A percentile compares a stretch with the other conserved stretches of the same genome.
Evolutionary conservation across 2,797 vertebrate genomes (phyloP).

Genomic region (Phataginus tricuspis): DNA sequence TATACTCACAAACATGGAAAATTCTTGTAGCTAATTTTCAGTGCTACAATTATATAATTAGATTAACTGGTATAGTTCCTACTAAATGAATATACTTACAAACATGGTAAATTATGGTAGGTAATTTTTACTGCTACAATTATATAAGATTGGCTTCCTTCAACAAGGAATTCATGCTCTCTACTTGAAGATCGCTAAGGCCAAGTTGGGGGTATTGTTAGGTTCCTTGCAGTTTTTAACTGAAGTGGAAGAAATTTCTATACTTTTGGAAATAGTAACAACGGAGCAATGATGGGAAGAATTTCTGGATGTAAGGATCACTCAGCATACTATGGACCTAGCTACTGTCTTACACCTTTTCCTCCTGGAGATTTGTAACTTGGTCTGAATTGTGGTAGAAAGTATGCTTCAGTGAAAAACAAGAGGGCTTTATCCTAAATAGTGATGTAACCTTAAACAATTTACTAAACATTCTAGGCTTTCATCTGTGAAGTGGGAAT

Average conservation of each 20-base stretch:
- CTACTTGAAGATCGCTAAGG: not conserved
- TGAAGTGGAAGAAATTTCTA: not conserved
- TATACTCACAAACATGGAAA: conserved; percentile 31
- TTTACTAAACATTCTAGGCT: conserved; percentile 12
- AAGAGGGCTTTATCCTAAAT: not conserved
- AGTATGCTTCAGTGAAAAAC: not conserved
- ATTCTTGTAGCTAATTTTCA: conserved; percentile 38
- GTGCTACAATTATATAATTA: not conserved
- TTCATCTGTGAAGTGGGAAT: not conserved
- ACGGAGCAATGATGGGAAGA: not conserved
- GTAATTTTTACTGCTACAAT: conserved; percentile 47
- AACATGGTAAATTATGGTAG: conserved; percentile 11
- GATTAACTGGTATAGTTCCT: conserved; percentile 30
- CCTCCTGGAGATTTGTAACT: conserved; percentile 15
- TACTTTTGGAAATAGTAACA: not conserved
- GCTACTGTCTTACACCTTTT: not conserved
- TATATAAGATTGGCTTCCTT: not conserved
- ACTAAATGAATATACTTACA: conserved; percentile 54
- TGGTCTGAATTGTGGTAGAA: conserved; percentile 18
- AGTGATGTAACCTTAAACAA: not conserved
- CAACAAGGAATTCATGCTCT: not conserved
- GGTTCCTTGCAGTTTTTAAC: conserved; percentile 39
- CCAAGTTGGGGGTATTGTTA: not conserved
- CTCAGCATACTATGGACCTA: not conserved
- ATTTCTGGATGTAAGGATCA: not conserved